Evolutionary conservation across 2,888 invertebrate genomes (phyloP).

Genomic region (Mycalesis mineus): DNA sequence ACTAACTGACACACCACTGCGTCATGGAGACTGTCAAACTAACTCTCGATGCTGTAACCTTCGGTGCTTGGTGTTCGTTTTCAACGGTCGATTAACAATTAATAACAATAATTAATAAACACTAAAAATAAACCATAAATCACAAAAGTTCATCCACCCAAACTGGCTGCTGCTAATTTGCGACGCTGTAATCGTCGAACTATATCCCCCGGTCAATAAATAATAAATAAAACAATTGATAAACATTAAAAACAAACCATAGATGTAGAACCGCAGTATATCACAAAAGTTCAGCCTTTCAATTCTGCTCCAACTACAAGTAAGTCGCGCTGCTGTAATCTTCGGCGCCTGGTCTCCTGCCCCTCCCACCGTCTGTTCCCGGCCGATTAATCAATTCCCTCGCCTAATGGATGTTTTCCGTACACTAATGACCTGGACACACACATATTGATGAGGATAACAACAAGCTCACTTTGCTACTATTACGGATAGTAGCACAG

Average conservation of each 20-base stretch:
- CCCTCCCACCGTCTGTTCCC: slow-evolving; percentile 42
- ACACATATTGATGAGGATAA: not conserved
- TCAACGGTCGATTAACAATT: slow-evolving; percentile 57
- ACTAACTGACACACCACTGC: no score
- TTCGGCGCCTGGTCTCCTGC: slow-evolving; percentile 32
- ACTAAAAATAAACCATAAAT: no score
- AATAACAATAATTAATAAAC: no score
- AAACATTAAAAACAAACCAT: no score
- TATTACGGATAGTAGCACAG: no score
- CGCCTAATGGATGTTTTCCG: slow-evolving; percentile 57
- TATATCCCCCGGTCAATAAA: no score
- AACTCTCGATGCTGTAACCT: not conserved
- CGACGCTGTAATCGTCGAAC: no score
- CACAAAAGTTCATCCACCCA: no score
- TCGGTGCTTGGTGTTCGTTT: slow-evolving; percentile 37
- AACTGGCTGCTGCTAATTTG: no score
- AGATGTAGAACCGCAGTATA: slow-evolving; percentile 22
- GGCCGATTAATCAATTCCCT: slow-evolving; percentile 57
- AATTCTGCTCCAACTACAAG: not conserved
- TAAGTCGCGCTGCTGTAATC: not conserved
- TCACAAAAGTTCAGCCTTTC: slow-evolving; percentile 12
- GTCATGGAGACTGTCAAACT: no score
- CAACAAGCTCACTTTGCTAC: not conserved
- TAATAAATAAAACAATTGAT: no score
- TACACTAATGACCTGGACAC: slow-evolving; percentile 53